Evolutionary conservation across 2,113 vertebrate species (phyloP).

Genomic region (Plecturocebus donacophilus): DNA sequence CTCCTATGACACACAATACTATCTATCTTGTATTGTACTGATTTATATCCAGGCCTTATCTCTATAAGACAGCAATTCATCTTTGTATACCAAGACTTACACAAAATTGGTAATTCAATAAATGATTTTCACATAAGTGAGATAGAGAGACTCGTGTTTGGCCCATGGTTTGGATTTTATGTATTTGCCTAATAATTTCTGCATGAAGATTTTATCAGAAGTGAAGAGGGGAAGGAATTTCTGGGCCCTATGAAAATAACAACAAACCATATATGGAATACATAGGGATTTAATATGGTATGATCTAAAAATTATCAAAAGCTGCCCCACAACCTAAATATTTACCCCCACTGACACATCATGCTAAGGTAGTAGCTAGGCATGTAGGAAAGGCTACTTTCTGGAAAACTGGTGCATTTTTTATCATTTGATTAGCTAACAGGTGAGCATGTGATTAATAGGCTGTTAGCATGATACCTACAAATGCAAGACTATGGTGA

Average conservation of each 20-base stretch:
- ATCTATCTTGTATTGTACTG: not conserved
- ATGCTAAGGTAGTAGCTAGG: not conserved
- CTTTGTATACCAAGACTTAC: not conserved
- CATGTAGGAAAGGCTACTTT: not conserved
- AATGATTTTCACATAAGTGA: conserved; percentile 23
- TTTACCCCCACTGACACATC: not conserved
- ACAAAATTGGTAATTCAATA: not conserved
- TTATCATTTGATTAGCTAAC: not conserved
- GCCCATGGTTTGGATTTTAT: not conserved
- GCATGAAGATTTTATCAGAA: not conserved
- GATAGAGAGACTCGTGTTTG: not conserved
- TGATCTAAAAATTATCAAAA: not conserved
- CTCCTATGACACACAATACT: not conserved
- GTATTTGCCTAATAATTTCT: not conserved
- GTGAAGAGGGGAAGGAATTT: not conserved
- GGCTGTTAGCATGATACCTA: too few relatives aligned
- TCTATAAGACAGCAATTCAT: not conserved
- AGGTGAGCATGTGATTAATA: not conserved
- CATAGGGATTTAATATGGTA: not conserved
- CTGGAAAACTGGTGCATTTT: not conserved
- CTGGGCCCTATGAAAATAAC: not conserved
- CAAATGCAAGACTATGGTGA: not conserved
- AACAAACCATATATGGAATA: not conserved
- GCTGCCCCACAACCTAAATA: not conserved
- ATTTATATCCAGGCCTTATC: conserved; percentile 34